phyloP scores from a whole-genome alignment of 2,888 invertebrate genomes.

The Coleophora flavipennella region DNA sequence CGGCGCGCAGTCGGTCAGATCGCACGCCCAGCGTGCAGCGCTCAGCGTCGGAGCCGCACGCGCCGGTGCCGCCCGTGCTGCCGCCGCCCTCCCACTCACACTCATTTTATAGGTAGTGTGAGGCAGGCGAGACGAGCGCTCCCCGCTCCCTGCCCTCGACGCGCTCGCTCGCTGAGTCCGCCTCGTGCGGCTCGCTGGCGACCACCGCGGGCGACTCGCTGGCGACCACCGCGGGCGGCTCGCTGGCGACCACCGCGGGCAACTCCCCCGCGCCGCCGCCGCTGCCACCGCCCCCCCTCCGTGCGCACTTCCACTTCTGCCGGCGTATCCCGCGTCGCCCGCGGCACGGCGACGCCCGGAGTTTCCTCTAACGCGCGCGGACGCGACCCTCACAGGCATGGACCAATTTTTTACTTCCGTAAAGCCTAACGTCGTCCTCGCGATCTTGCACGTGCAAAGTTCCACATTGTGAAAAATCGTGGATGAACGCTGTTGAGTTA shows the following conservation, averaged over 20 bases:
- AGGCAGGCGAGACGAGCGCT: slow-evolving; percentile 67
- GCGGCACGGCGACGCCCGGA: slow-evolving; percentile 50
- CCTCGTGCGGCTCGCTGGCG: slow-evolving; percentile 59
- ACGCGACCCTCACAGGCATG: slow-evolving; percentile 37
- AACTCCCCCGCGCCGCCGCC: slow-evolving; percentile 21
- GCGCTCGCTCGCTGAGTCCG: slow-evolving; percentile 68
- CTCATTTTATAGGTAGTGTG: slow-evolving; percentile 70
- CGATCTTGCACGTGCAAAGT: slow-evolving; percentile 30
- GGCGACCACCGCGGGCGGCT: slow-evolving; percentile 24
- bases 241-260: slow-evolving; percentile 24
- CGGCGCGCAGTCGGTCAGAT: slow-evolving; percentile 35
- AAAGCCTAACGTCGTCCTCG: slow-evolving; percentile 56
- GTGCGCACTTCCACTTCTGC: slow-evolving; percentile 60
- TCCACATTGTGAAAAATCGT: no score
- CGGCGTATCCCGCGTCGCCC: slow-evolving; percentile 49
- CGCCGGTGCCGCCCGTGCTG: slow-evolving; percentile 62
- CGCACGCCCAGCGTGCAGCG: slow-evolving; percentile 71
- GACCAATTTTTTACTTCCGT: slow-evolving; percentile 66
- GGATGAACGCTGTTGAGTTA: no score
- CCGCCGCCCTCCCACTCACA: slow-evolving; percentile 69
- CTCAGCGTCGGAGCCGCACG: slow-evolving; percentile 75
- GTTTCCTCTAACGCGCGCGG: slow-evolving; percentile 54
- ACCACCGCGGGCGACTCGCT: slow-evolving; percentile 23
- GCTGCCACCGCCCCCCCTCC: slow-evolving; percentile 30
- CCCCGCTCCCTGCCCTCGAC: slow-evolving; percentile 53